Evolutionary conservation across 2,888 invertebrate species (phyloP).

Genomic region (Phrixothrix hirtus): DNA sequence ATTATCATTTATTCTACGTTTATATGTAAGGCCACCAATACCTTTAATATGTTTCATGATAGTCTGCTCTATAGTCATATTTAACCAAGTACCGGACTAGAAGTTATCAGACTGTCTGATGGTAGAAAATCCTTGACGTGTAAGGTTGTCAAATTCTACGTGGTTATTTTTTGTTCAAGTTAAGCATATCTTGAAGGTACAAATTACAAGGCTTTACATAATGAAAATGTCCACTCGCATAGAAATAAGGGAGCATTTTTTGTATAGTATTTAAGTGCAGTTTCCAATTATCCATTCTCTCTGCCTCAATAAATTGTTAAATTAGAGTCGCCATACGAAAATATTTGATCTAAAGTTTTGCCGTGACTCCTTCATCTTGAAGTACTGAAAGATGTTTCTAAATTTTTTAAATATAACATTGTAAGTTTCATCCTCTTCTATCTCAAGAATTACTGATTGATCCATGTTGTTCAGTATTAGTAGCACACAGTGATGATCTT

Average conservation of each 20-base stretch:
- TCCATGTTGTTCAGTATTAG: too few relatives aligned
- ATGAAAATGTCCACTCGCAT: neutral
- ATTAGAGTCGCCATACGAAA: neutral
- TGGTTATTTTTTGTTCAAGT: neutral
- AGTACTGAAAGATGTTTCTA: too few relatives aligned
- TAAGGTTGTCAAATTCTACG: neutral
- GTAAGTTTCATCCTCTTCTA: neutral
- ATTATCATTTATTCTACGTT: too few relatives aligned
- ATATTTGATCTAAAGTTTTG: neutral
- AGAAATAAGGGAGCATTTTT: too few relatives aligned
- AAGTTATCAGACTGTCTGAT: conserved; percentile 2
- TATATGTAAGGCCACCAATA: neutral
- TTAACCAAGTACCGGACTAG: conserved; percentile 1
- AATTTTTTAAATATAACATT: neutral
- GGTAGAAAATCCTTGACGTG: neutral
- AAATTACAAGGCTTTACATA: neutral
- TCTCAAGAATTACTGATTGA: neutral
- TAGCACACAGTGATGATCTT: neutral
- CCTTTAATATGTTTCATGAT: neutral
- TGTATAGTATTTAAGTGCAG: neutral
- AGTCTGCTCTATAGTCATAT: too few relatives aligned
- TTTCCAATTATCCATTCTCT: too few relatives aligned
- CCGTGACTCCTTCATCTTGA: too few relatives aligned
- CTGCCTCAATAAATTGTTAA: too few relatives aligned
- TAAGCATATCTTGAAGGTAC: neutral